phyloP scores from a whole-genome alignment of 2,888 invertebrate genomes.

The Erebia epiphron region DNA sequence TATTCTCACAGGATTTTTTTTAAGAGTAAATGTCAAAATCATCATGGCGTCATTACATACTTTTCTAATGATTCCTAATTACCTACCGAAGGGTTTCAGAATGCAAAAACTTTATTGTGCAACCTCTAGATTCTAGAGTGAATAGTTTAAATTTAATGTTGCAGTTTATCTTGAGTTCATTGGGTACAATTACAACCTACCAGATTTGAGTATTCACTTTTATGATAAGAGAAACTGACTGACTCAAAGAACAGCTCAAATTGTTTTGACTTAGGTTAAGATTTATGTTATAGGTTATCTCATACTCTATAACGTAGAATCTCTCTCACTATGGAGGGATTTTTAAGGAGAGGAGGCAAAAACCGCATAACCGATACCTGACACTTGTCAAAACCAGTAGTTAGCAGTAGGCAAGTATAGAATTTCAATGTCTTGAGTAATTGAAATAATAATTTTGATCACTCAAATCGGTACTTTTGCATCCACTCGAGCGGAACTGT shows the following conservation, averaged over 20 bases:
- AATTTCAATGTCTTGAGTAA: not conserved
- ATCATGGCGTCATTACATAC: not conserved
- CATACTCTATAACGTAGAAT: too few relatives aligned
- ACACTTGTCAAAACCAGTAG: not conserved
- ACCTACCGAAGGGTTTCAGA: not conserved
- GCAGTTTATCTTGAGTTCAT: conserved; percentile 3
- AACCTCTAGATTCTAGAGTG: not conserved
- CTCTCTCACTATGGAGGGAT: too few relatives aligned
- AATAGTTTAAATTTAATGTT: conserved; percentile 4
- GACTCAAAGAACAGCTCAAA: too few relatives aligned
- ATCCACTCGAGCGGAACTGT: conserved; percentile 27
- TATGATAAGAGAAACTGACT: not conserved
- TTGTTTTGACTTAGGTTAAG: too few relatives aligned
- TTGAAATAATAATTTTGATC: conserved; percentile 17
- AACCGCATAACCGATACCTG: not conserved
- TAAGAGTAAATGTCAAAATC: too few relatives aligned
- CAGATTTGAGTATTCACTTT: too few relatives aligned
- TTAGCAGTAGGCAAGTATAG: not conserved
- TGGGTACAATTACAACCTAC: not conserved
- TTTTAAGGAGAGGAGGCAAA: not conserved
- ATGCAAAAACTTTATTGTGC: conserved; percentile 1
- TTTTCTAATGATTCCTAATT: conserved; percentile 21
- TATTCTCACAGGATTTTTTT: too few relatives aligned
- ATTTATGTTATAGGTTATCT: too few relatives aligned
- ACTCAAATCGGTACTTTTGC: conserved; percentile 29